A percentile compares a stretch with the other conserved stretches of the same genome.
Conservation (phyloP, 2,888 invertebrate genomes). For the Drepanosiphum platanoidis region DNA sequence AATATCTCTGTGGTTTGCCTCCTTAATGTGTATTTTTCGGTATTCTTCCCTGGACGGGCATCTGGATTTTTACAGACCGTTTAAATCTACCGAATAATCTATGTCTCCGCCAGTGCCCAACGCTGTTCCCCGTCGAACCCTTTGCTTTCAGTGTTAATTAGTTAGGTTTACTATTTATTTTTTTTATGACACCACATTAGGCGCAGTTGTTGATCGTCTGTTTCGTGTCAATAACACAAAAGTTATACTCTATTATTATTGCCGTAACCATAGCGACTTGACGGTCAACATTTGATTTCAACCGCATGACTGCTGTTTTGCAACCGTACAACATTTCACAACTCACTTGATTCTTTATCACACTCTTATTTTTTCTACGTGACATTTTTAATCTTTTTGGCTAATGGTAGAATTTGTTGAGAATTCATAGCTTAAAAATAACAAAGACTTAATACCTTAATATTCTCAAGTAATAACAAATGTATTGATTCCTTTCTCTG, state of each 20-base stretch:
- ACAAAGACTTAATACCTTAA: background rate
- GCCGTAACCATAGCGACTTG: conserved; percentile 50
- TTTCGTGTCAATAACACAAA: conserved; percentile 5
- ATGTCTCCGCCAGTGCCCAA: too few relatives aligned
- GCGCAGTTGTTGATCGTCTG: background rate
- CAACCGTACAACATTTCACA: background rate
- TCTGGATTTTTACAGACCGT: too few relatives aligned
- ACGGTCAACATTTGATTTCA: conserved; percentile 47
- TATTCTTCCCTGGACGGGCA: too few relatives aligned
- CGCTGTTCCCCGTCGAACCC: too few relatives aligned
- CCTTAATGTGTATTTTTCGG: too few relatives aligned
- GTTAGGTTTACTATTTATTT: too few relatives aligned
- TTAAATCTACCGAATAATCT: too few relatives aligned
- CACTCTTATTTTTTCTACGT: too few relatives aligned
- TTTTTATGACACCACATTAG: background rate
- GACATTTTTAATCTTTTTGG: background rate
- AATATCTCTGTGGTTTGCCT: too few relatives aligned
- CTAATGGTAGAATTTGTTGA: too few relatives aligned
- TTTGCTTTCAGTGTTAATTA: too few relatives aligned
- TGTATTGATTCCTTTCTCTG: too few relatives aligned
- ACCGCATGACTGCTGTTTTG: background rate
- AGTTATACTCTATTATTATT: background rate
- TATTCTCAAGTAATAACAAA: background rate
- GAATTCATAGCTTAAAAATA: background rate
- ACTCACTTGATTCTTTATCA: background rate